phyloP scores from a whole-genome alignment of 2,888 invertebrate genomes.

The Epinotia ramella region DNA sequence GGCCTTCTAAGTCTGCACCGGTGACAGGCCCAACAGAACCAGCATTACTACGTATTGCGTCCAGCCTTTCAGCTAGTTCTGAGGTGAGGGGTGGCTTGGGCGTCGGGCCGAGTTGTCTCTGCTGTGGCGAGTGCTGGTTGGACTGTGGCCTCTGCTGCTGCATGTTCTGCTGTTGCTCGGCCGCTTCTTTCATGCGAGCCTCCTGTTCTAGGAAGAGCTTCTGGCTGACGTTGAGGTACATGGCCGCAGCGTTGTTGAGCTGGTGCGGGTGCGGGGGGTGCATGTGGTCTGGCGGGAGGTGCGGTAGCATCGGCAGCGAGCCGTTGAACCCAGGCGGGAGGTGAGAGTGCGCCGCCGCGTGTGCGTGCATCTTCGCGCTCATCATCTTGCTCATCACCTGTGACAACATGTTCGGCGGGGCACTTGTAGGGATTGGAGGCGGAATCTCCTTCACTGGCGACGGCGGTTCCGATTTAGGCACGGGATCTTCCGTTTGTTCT shows the following conservation, averaged over 20 bases:
- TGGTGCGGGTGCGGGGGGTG: conserved; percentile 84
- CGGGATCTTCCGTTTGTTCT: conserved; percentile 83
- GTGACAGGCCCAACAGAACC: conserved; percentile 88
- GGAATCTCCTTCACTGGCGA: conserved; percentile 83
- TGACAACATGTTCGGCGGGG: conserved; percentile 84
- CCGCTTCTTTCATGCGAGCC: conserved; percentile 89
- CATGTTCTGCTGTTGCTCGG: conserved; percentile 84
- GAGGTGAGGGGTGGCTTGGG: conserved; percentile 85
- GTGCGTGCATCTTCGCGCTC: conserved; percentile 86
- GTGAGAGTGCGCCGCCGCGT: conserved; percentile 82
- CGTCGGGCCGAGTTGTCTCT: conserved; percentile 78
- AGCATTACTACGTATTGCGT: conserved; percentile 89
- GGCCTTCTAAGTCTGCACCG: conserved; percentile 93
- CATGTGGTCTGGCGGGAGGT: conserved; percentile 84
- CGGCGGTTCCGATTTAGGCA: conserved; percentile 85
- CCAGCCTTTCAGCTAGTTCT: conserved; percentile 91
- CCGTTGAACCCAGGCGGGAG: conserved; percentile 87
- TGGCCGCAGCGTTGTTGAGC: conserved; percentile 87
- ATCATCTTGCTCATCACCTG: conserved; percentile 89
- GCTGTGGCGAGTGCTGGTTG: conserved; percentile 85
- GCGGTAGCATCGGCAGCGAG: conserved; percentile 84
- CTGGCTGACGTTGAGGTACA: conserved; percentile 92
- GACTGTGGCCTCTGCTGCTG: conserved; percentile 86
- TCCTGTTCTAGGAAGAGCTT: conserved; percentile 93
- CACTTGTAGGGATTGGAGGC: conserved; percentile 74